Evolutionary conservation across 2,888 invertebrate species (phyloP), one percentile per base, ranked within the genome.

Genomic region (Zaprionus obscuricornis): DNA sequence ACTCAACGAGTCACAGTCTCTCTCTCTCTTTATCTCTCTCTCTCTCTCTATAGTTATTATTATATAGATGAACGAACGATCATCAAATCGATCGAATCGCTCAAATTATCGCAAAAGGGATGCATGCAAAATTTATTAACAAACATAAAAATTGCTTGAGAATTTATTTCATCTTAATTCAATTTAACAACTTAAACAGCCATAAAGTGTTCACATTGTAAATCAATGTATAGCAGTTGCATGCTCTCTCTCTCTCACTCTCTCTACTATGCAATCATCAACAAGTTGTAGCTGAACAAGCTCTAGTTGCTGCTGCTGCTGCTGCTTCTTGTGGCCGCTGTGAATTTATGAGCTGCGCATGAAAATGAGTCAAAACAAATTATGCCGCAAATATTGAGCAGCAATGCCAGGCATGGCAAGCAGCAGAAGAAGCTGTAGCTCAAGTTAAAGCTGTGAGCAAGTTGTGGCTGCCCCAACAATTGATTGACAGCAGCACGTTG

Each of bases 141-240:
- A 82, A 87, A 86, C 79, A 84, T 74, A 78, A 74, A 74, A 78
- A 74, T 72, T 68, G 71, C 57, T 54, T 54, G 72, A 75, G 74
- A 87, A 87, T 87, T 87, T 85, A 82, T 86, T 82, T 85, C 87
- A 84, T 87, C 86, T 86, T 86, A 86, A 86, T 86, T 86, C 86
- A 86, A 86, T 86, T 86, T 86, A 86, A 86, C 86, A 86, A 86
- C 87, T 87, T 87, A 87, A 86, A 85, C 86, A 87, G 77, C 87
- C 79, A 84, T 86, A 87, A 86, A 86, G 87, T 85, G 86, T 86
- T 86, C 86, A 86, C 86, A 87, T 87, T 70, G 86, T 86, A 86
- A 87, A 86, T 87, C 87, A 86, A 82, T 66, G 82, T 74, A 70
- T 71, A 64, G 37, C 11, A 40, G 29, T 27, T 40, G 14, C 29